A percentile compares a stretch with the other conserved stretches of the same genome.
Evolutionary conservation across 2,113 vertebrate species (phyloP).

Genomic region (Thunnus thynnus): DNA sequence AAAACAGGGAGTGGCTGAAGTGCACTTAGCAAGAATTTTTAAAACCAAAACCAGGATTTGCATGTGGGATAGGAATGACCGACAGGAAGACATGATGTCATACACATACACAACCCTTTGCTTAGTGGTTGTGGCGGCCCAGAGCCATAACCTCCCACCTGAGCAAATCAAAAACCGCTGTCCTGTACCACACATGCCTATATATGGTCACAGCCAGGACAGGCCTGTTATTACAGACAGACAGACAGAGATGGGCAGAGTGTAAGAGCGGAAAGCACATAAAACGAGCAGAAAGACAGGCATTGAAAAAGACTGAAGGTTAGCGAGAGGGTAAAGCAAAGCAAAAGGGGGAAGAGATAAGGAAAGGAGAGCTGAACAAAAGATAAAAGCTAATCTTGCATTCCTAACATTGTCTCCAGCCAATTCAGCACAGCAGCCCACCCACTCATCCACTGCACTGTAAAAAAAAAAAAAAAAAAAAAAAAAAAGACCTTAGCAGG

Average conservation of each 20-base stretch:
- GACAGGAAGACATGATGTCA: slow-evolving; percentile 61
- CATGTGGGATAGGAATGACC: slow-evolving; percentile 32
- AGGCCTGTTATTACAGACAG: slow-evolving; percentile 48
- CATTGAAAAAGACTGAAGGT: background rate
- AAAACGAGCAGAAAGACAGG: slow-evolving; percentile 10
- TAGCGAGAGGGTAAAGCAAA: slow-evolving; percentile 22
- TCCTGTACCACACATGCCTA: slow-evolving; percentile 66
- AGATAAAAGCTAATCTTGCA: slow-evolving; percentile 77
- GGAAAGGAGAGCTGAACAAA: slow-evolving; percentile 48
- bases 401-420: slow-evolving; percentile 77
- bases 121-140: slow-evolving; percentile 9
- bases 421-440: slow-evolving; percentile 62
- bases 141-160: slow-evolving; percentile 70
- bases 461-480: too few relatives aligned
- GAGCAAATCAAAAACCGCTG: slow-evolving; percentile 57
- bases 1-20: slow-evolving; percentile 70
- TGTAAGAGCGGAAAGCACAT: slow-evolving; percentile 43
- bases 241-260: slow-evolving; percentile 17
- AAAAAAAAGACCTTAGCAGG: slow-evolving; percentile 12
- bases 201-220: slow-evolving; percentile 76
- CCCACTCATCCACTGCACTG: slow-evolving; percentile 44
- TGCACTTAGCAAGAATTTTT: slow-evolving; percentile 51
- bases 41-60: slow-evolving; percentile 62
- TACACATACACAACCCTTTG: slow-evolving; percentile 32
- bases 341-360: slow-evolving; percentile 30